A percentile compares a stretch with the other conserved stretches of the same genome.
These are phyloP conservation scores for Rhinogobius similis DNA, from an alignment of 2,113 vertebrate species.

Conservation along the genomic window DNA sequence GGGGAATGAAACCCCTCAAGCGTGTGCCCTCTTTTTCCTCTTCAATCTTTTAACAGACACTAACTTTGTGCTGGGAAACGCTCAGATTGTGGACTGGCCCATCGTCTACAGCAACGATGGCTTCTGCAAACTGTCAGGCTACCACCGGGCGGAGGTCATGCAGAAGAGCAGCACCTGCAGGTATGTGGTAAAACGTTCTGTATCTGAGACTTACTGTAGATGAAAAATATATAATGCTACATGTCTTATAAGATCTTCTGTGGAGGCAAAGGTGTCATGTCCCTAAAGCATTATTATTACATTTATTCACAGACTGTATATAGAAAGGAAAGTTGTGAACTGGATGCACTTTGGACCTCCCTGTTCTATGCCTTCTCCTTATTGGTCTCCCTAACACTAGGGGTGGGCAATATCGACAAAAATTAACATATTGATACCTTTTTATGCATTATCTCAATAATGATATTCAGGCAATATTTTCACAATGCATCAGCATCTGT, in stretches of 20 bases:
- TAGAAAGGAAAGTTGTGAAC: no score
- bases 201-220: not conserved
- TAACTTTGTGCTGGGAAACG: slow-evolving; percentile 96
- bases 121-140: slow-evolving; percentile 96
- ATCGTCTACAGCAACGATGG: slow-evolving; percentile 98
- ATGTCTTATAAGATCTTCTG: not conserved
- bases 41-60: slow-evolving; percentile 82
- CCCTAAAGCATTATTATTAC: no score
- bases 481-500: no score
- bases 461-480: no score
- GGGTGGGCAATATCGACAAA: no score
- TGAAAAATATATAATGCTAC: not conserved
- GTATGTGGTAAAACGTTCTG: slow-evolving; percentile 79
- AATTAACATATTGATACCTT: no score
- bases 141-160: slow-evolving; percentile 97
- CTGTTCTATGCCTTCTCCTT: no score
- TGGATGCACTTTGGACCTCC: no score
- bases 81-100: slow-evolving; percentile 98
- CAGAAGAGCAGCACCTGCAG: slow-evolving; percentile 98
- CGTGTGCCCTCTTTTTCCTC: slow-evolving; percentile 19
- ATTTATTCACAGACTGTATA: not conserved
- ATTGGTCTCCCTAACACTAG: no score
- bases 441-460: no score
- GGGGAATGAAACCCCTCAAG: slow-evolving; percentile 16
- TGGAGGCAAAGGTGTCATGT: not conserved